Percentiles rank a stretch among this genome's conserved stretches.
These are phyloP conservation scores for Tiphia femorata DNA, from an alignment of 2,888 invertebrate genomes.

Conservation along the genomic window DNA sequence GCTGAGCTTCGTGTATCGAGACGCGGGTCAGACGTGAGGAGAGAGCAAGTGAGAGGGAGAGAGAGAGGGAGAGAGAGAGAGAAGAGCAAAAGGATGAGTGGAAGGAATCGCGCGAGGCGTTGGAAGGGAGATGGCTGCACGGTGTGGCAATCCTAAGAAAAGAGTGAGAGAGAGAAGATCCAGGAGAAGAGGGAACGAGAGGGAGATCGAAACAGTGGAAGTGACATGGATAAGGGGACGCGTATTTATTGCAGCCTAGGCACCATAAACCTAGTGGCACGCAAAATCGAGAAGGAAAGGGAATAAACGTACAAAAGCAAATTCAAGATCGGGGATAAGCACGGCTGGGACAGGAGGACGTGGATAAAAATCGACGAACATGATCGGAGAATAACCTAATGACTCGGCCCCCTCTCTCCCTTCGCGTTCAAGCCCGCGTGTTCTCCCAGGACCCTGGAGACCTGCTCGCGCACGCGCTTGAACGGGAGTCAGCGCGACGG, in stretches of 20 bases:
- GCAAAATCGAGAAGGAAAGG: conserved; percentile 13
- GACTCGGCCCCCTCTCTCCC: no score
- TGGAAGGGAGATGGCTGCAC: background rate
- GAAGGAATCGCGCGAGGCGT: background rate
- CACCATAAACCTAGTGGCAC: background rate
- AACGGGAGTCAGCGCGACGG: no score
- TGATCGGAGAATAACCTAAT: no score
- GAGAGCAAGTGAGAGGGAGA: conserved; percentile 18
- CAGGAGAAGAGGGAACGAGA: conserved; percentile 6
- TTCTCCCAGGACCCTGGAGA: no score
- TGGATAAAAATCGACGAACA: no score
- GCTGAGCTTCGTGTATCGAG: conserved; percentile 21
- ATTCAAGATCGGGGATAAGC: no score
- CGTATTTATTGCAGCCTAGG: background rate
- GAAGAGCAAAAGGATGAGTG: background rate
- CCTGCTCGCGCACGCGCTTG: no score
- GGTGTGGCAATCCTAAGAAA: background rate
- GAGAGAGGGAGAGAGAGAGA: background rate
- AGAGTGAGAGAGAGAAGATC: conserved; percentile 5
- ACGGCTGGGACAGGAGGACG: no score
- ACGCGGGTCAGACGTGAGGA: no score
- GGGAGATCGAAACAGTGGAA: background rate
- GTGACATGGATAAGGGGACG: background rate
- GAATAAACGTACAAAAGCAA: no score
- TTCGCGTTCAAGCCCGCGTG: no score